phyloP scores from a whole-genome alignment of 2,797 vertebrate genomes.

The Hydrophis major region DNA sequence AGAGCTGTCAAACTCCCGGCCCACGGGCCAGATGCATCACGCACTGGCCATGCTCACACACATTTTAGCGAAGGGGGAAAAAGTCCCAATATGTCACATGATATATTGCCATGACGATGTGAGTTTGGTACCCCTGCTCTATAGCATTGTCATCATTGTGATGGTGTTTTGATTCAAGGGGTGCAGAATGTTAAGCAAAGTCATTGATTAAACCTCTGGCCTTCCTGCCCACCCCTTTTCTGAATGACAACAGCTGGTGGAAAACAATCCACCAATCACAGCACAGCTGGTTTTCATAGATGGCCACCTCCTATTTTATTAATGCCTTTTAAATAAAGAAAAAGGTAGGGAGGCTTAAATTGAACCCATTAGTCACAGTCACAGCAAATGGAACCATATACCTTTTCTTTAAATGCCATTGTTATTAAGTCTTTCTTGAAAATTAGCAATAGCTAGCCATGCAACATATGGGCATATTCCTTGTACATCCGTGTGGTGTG shows the following conservation, averaged over 20 bases:
- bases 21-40: too few relatives aligned
- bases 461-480: background rate
- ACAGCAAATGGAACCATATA: background rate
- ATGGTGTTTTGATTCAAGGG: background rate
- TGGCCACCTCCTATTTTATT: background rate
- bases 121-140: too few relatives aligned
- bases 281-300: background rate
- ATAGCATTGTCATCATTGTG: background rate
- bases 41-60: too few relatives aligned
- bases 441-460: background rate
- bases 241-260: background rate
- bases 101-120: too few relatives aligned
- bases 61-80: too few relatives aligned
- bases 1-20: too few relatives aligned
- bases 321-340: background rate
- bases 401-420: background rate
- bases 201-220: background rate
- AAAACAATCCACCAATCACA: background rate
- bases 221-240: background rate
- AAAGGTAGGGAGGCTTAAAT: background rate
- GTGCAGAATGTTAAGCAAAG: background rate
- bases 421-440: background rate
- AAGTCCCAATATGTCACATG: too few relatives aligned
- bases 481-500: too few relatives aligned
- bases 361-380: background rate